These are phyloP conservation scores for Myiotriccus ornatus DNA, from an alignment of 2,797 vertebrate species.

Conservation along the genomic window DNA sequence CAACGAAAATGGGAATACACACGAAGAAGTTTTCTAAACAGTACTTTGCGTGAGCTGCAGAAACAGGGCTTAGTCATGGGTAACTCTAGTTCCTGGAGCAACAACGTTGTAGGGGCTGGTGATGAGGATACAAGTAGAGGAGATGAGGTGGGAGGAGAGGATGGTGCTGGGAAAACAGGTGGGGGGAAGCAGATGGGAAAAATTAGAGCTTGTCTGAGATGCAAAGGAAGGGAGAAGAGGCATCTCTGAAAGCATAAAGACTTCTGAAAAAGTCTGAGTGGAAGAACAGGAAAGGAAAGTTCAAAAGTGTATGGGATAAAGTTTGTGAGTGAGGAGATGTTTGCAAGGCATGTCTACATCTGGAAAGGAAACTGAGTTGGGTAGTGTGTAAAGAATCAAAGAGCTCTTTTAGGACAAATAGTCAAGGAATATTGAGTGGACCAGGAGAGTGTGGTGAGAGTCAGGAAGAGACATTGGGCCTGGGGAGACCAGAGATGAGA, in stretches of 20 bases:
- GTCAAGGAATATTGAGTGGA: background rate
- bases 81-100: background rate
- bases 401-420: background rate
- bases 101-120: background rate
- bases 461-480: background rate
- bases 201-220: background rate
- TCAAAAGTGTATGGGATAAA: background rate
- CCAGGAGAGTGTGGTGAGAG: background rate
- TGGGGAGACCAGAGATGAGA: background rate
- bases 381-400: background rate
- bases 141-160: constrained; percentile 1
- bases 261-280: background rate
- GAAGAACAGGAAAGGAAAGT: background rate
- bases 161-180: background rate
- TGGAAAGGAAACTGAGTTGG: background rate
- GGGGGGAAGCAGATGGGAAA: background rate
- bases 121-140: background rate
- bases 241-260: background rate
- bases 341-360: background rate
- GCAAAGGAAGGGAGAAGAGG: background rate
- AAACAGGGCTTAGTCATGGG: background rate
- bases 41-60: background rate
- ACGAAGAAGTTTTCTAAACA: background rate
- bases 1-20: background rate
- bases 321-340: background rate